phyloP scores from a whole-genome alignment of 2,888 invertebrate genomes.

The Anticlea derivata region DNA sequence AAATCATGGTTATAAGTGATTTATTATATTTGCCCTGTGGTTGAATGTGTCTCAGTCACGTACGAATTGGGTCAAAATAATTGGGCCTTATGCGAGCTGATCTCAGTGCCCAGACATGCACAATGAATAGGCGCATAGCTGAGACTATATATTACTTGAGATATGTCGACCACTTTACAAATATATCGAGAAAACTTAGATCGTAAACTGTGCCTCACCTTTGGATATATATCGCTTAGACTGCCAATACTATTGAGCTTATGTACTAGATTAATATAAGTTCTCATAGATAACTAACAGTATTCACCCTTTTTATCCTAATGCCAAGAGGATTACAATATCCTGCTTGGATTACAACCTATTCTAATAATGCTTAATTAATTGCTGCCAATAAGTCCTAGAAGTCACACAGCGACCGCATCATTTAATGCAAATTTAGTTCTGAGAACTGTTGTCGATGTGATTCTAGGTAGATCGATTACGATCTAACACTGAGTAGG shows the following conservation, averaged over 20 bases:
- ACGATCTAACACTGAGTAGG: slow-evolving; percentile 18
- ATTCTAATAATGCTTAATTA: no score
- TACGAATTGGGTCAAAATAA: slow-evolving; percentile 38
- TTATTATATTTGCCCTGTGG: slow-evolving; percentile 34
- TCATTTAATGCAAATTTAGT: slow-evolving; percentile 42
- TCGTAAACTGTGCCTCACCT: neutral
- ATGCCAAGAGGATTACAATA: no score
- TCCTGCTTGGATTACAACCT: no score
- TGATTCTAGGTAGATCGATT: slow-evolving; percentile 32
- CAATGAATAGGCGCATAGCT: slow-evolving; percentile 30
- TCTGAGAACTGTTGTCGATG: slow-evolving; percentile 37
- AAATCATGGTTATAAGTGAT: slow-evolving; percentile 38
- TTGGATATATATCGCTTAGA: no score
- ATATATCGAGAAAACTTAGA: slow-evolving; percentile 13
- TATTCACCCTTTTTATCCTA: no score
- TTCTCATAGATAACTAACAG: no score
- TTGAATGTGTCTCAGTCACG: slow-evolving; percentile 32
- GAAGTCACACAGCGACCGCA: slow-evolving; percentile 31
- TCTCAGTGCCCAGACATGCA: slow-evolving; percentile 31
- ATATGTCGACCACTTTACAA: neutral
- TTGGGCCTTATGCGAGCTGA: slow-evolving; percentile 36
- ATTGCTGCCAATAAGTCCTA: slow-evolving; percentile 20
- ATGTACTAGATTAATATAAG: no score
- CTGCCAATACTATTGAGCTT: no score
- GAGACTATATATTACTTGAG: slow-evolving; percentile 16